Evolutionary conservation across 1,140 invertebrate species (phyloP).

Genomic region (Drosophila azteca): DNA sequence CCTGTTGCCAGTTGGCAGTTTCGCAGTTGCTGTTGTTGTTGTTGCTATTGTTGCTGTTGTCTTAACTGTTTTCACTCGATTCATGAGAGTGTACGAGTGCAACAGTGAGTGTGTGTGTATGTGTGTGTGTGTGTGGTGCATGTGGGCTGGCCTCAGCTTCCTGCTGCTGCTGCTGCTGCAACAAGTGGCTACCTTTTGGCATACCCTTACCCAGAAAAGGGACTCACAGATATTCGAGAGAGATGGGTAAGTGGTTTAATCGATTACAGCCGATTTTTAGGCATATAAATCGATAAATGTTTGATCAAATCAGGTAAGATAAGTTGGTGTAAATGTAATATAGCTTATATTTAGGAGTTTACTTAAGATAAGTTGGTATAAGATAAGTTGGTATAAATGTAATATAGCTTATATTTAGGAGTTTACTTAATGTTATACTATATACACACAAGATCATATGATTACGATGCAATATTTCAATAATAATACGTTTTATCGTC

Average conservation of each 20-base stretch:
- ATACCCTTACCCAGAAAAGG: constrained; percentile 40
- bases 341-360: too few species aligned
- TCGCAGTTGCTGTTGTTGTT: constrained; percentile 45
- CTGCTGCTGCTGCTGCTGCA: constrained; percentile 43
- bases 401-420: too few species aligned
- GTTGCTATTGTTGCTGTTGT: constrained; percentile 55
- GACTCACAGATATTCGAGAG: constrained; percentile 1
- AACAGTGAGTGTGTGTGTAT: constrained; percentile 12
- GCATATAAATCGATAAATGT: constrained; percentile 12
- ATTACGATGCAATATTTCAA: too few species aligned
- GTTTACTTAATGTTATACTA: too few species aligned
- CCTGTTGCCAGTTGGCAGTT: constrained; percentile 75
- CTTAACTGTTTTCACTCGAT: constrained; percentile 78
- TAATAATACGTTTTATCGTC: too few species aligned
- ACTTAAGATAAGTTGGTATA: too few species aligned
- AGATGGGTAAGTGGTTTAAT: not conserved
- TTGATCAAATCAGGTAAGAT: not conserved
- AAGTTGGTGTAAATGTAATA: too few species aligned
- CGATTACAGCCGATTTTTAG: too few species aligned
- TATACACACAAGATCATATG: too few species aligned
- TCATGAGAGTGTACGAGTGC: constrained; percentile 11
- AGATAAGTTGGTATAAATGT: too few species aligned
- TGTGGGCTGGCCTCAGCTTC: constrained; percentile 69
- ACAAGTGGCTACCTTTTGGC: constrained; percentile 73
- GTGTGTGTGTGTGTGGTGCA: constrained; percentile 42